Conservation (phyloP, 2,888 invertebrate species). For the Lasioglossum figueresi region DNA sequence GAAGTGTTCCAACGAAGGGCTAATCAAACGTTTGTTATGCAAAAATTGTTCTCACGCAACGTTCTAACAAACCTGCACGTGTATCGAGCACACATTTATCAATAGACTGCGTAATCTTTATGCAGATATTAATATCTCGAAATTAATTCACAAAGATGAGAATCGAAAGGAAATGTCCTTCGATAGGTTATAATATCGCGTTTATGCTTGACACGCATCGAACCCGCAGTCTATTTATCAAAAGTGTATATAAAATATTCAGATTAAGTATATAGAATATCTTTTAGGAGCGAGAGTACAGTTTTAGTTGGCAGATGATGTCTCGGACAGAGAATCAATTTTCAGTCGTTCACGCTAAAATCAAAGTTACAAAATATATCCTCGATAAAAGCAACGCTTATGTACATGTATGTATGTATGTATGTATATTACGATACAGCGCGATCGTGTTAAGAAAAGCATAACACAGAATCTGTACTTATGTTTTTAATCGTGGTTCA, state of each 20-base stretch:
- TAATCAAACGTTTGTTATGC: not conserved
- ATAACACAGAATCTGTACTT: not conserved
- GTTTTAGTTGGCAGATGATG: not conserved
- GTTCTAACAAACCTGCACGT: not conserved
- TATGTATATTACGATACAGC: not conserved
- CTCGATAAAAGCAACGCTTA: not conserved
- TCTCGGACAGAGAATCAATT: constrained; percentile 4
- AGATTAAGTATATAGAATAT: not conserved
- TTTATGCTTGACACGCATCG: not conserved
- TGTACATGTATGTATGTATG: not conserved
- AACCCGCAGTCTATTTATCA: not conserved
- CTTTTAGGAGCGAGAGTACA: not conserved
- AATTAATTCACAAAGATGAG: not conserved
- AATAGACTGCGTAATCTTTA: not conserved
- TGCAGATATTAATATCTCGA: not conserved
- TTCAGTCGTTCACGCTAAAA: not conserved
- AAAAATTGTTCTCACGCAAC: not conserved
- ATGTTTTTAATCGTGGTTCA: not conserved
- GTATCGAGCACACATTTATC: not conserved
- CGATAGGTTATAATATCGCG: not conserved
- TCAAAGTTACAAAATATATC: not conserved
- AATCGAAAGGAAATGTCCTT: not conserved
- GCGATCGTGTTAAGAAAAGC: not conserved
- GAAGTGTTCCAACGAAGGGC: not conserved
- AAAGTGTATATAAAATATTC: not conserved